Base-by-base conservation (phyloP, 2,113 vertebrate species). In the Lampris incognitus region DNA sequence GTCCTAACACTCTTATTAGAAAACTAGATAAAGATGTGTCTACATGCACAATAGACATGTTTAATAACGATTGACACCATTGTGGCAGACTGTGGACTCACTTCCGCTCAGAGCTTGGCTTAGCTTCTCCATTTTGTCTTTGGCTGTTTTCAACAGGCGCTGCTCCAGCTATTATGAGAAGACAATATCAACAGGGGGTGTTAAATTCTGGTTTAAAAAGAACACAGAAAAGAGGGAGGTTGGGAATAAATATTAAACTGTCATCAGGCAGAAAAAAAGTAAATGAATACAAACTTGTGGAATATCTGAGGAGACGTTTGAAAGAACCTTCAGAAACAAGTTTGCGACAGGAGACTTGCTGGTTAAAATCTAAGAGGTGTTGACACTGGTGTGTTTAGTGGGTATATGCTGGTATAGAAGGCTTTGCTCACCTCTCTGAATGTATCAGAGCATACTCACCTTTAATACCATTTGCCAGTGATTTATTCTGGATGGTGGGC, bases 71-170 rank as follows among this genome's bases (percentile, higher is more conserved):
- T 55, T 49, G 79, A 83, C 50, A 69, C 2, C 1, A 52, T 64
- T 83, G 67, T 9, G 13, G 66, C n/a, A 69, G 68, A 81, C 59
- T 71, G 69, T 59, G 66, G 60, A 94, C 97, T 95, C 93, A 99
- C 97, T 94, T 95, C 95, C 95, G 90, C 95, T 96, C 70, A 99
- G 95, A 78, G 97, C 98, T 95, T 94, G 95, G 91, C 98, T 98
- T 87, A 99, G 92, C 83, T 99, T 97, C 72, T 99, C 98, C 98
- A 99, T 99, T 93, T 99, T 99, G 93, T 99, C 98, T 96, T 98
- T 99, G 95, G 98, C 98, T 72, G 97, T 99, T 95, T 98, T 99
- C 66, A 99, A 94, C 92, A 99, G 95, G 81, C 97, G 98, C 66
- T 98, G 97, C 88, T 99, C 98, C 92, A 99, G 94, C 98, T 99